Conservation (phyloP, 1,140 invertebrate genomes). For the Liolophura sinensis region DNA sequence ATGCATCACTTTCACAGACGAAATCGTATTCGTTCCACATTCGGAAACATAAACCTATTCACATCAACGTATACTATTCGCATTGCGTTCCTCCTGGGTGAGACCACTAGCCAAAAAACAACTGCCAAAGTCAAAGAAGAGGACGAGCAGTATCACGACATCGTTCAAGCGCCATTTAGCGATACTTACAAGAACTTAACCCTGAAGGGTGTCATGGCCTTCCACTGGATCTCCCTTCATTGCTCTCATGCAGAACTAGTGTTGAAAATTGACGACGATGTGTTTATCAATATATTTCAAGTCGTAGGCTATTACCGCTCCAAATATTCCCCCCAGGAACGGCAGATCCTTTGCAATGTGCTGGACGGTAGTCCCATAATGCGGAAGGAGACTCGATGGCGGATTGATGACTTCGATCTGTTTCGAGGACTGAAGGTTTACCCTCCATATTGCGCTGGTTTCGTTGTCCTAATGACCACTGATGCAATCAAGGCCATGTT, state of each 20-base stretch:
- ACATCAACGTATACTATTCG: conserved; percentile 18
- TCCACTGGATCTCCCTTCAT: not conserved
- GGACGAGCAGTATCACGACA: not conserved
- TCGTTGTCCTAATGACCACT: conserved; percentile 50
- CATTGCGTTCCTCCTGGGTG: conserved; percentile 72
- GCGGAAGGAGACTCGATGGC: conserved; percentile 17
- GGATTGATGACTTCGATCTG: conserved; percentile 15
- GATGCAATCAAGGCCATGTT: conserved; percentile 53
- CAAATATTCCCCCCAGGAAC: too few relatives aligned
- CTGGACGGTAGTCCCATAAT: conserved; percentile 21
- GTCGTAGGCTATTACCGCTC: not conserved
- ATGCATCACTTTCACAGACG: conserved; percentile 35
- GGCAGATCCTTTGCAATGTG: too few relatives aligned
- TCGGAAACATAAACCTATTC: conserved; percentile 36
- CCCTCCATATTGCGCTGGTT: conserved; percentile 56
- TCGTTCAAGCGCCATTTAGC: not conserved
- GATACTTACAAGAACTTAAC: not conserved
- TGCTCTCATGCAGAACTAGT: not conserved
- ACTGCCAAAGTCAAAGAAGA: conserved; percentile 20
- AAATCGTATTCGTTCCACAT: conserved; percentile 44
- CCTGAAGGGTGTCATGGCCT: not conserved
- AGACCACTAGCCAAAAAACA: conserved; percentile 51
- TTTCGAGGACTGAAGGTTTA: conserved; percentile 29
- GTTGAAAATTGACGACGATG: conserved; percentile 4
- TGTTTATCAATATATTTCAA: conserved; percentile 1